phyloP scores from a whole-genome alignment of 2,797 vertebrate genomes.

The Eremophila alpestris region DNA sequence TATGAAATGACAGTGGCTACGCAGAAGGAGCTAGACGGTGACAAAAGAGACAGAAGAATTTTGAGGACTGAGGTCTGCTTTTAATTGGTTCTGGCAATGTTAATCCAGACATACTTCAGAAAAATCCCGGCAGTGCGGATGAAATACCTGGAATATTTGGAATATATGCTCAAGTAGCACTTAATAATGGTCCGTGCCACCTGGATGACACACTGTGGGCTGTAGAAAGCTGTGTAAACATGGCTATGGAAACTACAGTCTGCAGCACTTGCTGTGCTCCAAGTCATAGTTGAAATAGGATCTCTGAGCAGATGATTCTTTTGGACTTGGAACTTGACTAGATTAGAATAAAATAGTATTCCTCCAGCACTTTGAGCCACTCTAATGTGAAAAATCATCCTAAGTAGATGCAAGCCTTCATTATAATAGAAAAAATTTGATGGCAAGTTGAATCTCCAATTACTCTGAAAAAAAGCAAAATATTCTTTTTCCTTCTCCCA shows the following conservation, averaged over 20 bases:
- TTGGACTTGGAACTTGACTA: background rate
- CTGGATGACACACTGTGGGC: background rate
- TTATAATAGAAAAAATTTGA: background rate
- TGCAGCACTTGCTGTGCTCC: background rate
- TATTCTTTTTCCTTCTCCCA: background rate
- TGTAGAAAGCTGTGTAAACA: background rate
- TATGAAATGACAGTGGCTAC: background rate
- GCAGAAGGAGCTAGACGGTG: background rate
- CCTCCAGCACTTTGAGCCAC: background rate
- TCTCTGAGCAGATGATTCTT: background rate
- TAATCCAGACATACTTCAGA: background rate
- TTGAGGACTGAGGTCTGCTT: background rate
- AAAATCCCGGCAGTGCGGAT: background rate
- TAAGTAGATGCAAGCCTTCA: background rate
- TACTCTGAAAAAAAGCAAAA: background rate
- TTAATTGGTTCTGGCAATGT: background rate
- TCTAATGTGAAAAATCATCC: background rate
- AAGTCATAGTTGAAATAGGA: background rate
- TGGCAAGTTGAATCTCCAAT: background rate
- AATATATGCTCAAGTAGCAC: background rate
- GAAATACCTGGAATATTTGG: background rate
- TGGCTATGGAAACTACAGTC: background rate
- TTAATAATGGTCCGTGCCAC: background rate
- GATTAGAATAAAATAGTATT: background rate
- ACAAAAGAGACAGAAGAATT: background rate